These are phyloP conservation scores for Brachystomella parvula DNA, from an alignment of 1,140 invertebrate species.

Conservation along the genomic window DNA sequence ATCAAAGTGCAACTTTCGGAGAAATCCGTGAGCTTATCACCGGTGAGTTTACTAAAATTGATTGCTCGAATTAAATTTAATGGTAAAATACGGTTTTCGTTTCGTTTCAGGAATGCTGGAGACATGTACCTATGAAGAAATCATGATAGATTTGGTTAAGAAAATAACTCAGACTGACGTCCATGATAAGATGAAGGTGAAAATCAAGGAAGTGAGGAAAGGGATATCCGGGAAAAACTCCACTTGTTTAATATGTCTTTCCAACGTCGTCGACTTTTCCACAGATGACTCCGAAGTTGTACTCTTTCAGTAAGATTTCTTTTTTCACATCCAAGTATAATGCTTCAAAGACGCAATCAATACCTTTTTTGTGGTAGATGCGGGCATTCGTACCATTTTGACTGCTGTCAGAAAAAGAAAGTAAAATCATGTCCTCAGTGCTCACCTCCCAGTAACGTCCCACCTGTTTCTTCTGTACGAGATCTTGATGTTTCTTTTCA, in stretches of 20 bases:
- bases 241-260: slow-evolving; percentile 28
- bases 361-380: slow-evolving; percentile 23
- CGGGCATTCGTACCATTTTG: slow-evolving; percentile 37
- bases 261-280: slow-evolving; percentile 16
- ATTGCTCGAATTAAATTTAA: slow-evolving; percentile 2
- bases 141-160: slow-evolving; percentile 39
- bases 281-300: slow-evolving; percentile 25
- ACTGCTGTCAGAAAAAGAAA: slow-evolving; percentile 34
- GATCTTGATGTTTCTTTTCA: slow-evolving; percentile 19
- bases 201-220: slow-evolving; percentile 25
- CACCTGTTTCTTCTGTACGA: slow-evolving; percentile 4
- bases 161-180: slow-evolving; percentile 38
- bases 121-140: slow-evolving; percentile 52
- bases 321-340: too few relatives aligned
- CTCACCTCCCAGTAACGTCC: slow-evolving; percentile 17
- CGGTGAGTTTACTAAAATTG: slow-evolving; percentile 29
- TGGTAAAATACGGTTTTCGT: slow-evolving; percentile 3
- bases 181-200: slow-evolving; percentile 33
- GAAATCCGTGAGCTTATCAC: slow-evolving; percentile 47
- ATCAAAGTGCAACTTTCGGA: slow-evolving; percentile 49
- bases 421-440: slow-evolving; percentile 34
- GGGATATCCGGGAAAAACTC: slow-evolving; percentile 30
- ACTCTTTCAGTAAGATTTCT: slow-evolving; percentile 31
- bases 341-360: too few relatives aligned
- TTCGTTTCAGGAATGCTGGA: slow-evolving; percentile 51